Evolutionary conservation across 1,140 invertebrate genomes (phyloP).

Genomic region (Lepidurus packardi): DNA sequence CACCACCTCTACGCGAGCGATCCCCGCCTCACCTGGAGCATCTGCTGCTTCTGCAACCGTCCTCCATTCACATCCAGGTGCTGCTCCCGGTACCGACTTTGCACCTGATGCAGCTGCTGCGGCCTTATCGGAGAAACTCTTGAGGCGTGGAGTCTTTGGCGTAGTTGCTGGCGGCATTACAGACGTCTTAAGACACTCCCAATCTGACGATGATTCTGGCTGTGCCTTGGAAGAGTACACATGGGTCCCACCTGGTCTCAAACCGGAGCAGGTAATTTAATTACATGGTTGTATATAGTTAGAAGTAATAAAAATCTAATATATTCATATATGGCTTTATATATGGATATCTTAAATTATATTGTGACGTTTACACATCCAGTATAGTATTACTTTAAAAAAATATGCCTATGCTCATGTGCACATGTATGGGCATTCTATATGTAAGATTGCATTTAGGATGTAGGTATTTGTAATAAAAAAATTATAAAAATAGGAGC

Average conservation of each 20-base stretch:
- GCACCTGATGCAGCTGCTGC: slow-evolving; percentile 27
- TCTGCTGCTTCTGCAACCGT: background rate
- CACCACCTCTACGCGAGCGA: background rate
- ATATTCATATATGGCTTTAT: too few relatives aligned
- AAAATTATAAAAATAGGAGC: too few relatives aligned
- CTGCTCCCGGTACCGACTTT: slow-evolving; percentile 17
- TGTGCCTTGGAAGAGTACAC: slow-evolving; percentile 96
- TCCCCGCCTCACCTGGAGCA: slow-evolving; percentile 24
- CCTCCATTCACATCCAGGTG: slow-evolving; percentile 26
- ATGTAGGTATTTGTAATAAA: too few relatives aligned
- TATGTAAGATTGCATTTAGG: too few relatives aligned
- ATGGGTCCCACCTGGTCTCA: slow-evolving; percentile 91
- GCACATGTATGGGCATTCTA: too few relatives aligned
- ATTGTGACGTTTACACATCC: too few relatives aligned
- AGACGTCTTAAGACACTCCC: slow-evolving; percentile 78
- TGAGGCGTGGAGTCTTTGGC: slow-evolving; percentile 39
- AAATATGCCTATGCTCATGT: too few relatives aligned
- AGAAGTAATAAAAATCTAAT: too few relatives aligned
- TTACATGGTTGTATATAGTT: background rate
- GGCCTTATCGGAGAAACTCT: slow-evolving; percentile 42
- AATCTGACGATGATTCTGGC: slow-evolving; percentile 93
- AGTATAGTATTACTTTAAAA: too few relatives aligned
- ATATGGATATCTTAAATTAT: too few relatives aligned
- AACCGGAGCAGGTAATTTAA: slow-evolving; percentile 82
- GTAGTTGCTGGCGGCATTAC: slow-evolving; percentile 43